Base-by-base conservation (phyloP, 2,888 invertebrate genomes). In the Furcula furcula region DNA sequence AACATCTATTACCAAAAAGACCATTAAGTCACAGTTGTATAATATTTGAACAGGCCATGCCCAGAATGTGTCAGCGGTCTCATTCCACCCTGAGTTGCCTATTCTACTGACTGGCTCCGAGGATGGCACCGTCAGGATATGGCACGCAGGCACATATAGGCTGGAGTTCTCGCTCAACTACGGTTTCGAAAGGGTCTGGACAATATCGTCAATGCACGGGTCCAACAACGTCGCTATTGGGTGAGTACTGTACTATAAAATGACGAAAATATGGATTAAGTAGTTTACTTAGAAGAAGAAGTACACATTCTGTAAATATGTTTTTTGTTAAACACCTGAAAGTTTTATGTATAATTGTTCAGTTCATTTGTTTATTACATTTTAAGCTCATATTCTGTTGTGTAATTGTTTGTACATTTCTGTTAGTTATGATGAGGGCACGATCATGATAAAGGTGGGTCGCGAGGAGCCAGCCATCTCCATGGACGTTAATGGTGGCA, bases 121-220 rank as follows among this genome's bases (percentile, higher is more conserved):
- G 81, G 99, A 99, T 83, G 98, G 98, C 20, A 98, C 98, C 1
- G 96, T 99, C 3, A 91, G 98, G 43, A 94, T 99, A 45, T 99
- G 99, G 99, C 99, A 99, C 80, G 97, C 99, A 0, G 99, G 98
- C 59, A 99, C 99, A 0, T 98, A 99, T 85, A 91, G 98, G 26
- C 89, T 99, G 29, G 99, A 99, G 83, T 97, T 96, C 11, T 98
- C 98, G 0, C 89, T 99, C 10, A 99, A 99, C 80, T 99, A 99
- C 78, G 99, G 99, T 0, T 94, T 99, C 65, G 99, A 99, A 76
- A 90, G 99, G 38, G 98, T 98, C 0, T 99, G 99, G 99, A 95
- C 98, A 0, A 97, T 99, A 64, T 93, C 95, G 1, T 95, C 96
- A 43, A 92, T 97, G 91, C 94, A 94, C 58, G 98, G 98, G 6